Base-by-base conservation (phyloP, 2,888 invertebrate species). In the Gisinianus flammeolus region DNA sequence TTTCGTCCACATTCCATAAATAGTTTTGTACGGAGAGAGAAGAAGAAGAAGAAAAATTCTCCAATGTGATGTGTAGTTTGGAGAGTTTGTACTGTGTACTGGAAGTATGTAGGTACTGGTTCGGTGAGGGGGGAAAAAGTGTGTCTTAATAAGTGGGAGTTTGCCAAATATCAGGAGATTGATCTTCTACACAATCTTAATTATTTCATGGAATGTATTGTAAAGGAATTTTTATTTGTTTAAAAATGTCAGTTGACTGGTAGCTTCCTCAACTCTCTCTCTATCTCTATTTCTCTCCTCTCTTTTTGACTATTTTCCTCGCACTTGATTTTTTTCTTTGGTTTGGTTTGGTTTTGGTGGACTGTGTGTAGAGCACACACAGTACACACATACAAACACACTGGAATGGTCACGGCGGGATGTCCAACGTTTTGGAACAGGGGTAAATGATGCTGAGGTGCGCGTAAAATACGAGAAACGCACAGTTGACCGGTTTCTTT, bases 401-500 rank as follows among this genome's bases (percentile, higher is more conserved):
- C 73, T 44, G 54, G 66, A 44, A 64, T 44, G 62, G 69, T 62
- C 68, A 69, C 76, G 69, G 62, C 77, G 77, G 77, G 77, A 33
- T 69, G 70, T 77, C 77, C 64, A 77, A 70, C 62, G 44, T 82
- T 81, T 76, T 44, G 44, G 44, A 44, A 44, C 44, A 79, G 58
- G 68, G 75, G 79, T 78, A 81, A 81, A 80, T 80, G 81, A 82
- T 82, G 81, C 79, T 79, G 80, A 82, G 80, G 79, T 77, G 77
- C 76, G 77, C 75, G 80, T 74, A 80, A 81, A 80, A 81, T 81
- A 80, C 80, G 81, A 80, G 81, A 82, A 81, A 80, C 76, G 72
- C 72, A 77, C 77, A 80, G 79, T 81, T 83, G 82, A 83, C 82
- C 82, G 82, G 82, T 81, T 82, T 83, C 82, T 82, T 82, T 83